Evolutionary conservation across 2,113 vertebrate species (phyloP), one percentile per base, ranked within the genome.

Genomic region (Cariama cristata): DNA sequence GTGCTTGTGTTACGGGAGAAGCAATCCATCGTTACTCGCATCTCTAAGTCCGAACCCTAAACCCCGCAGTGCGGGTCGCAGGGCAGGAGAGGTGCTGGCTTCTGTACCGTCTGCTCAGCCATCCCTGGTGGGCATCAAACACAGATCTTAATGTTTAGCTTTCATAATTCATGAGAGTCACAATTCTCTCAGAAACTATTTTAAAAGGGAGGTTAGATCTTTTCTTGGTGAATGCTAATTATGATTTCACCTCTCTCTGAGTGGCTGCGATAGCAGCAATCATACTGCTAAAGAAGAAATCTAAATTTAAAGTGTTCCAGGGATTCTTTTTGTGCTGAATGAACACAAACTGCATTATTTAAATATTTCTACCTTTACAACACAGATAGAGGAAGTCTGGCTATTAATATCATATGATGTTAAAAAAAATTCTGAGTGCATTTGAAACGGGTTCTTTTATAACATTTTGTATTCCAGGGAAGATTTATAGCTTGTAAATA

Each of bases 11-110:
- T 42, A 32, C 32, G 30, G 60, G 27, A 68, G 66, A 11, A 56
- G 35, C 23, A 8, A 67, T 19, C 33, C 52, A 27, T 56, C 0
- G 5, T 32, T 62, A 12, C 40, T 38, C 2, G 1, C 9, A 17
- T n/a, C 53, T 62, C 6, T 14, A 33, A 24, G 38, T 24, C 18
- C 24, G 47, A 52, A 27, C 5, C 21, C 18, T 40, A 22, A 64
- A 27, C n/a, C 35, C 38, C 21, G 42, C 35, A 28, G 32, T 11
- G 11, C 14, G 21, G 69, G 55, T 60, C 60, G 4, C 4, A 23
- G n/a, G 35, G 28, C 49, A 59, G 44, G 58, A 14, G 24, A 33
- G 45, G 35, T 56, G 26, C 40, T 77, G 38, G 16, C 42, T 58
- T 49, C 4, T 4, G 24, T 66, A 4, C 21, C 14, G 26, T 9